Conservation (phyloP, 2,888 invertebrate species). For the Drosophila suboccidentalis region DNA sequence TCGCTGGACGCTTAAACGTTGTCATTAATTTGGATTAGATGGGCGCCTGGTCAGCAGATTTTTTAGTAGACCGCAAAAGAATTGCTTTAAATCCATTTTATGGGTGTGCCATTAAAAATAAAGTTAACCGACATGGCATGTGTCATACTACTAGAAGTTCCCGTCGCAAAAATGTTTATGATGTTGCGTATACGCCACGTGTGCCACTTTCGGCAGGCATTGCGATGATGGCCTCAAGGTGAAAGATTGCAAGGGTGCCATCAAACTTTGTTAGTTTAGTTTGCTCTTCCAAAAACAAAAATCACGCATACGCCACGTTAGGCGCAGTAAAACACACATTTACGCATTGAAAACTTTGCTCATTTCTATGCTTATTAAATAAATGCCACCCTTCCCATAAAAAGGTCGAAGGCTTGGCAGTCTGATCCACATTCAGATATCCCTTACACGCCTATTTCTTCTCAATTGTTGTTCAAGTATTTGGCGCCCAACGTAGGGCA, state of each 20-base stretch:
- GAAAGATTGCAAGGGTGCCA: slow-evolving; percentile 6
- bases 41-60: slow-evolving; percentile 65
- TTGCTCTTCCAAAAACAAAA: slow-evolving; percentile 20
- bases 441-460: slow-evolving; percentile 1
- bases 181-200: slow-evolving; percentile 67
- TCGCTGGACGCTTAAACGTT: slow-evolving; percentile 55
- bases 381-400: slow-evolving; percentile 26
- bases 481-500: background rate
- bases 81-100: slow-evolving; percentile 78
- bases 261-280: slow-evolving; percentile 32
- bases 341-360: slow-evolving; percentile 66
- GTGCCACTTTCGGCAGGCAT: slow-evolving; percentile 37
- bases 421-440: slow-evolving; percentile 28
- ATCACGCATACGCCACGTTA: slow-evolving; percentile 57
- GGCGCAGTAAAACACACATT: slow-evolving; percentile 43
- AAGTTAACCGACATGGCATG: slow-evolving; percentile 45
- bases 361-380: slow-evolving; percentile 80
- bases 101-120: slow-evolving; percentile 69
- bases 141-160: slow-evolving; percentile 29
- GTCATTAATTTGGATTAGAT: slow-evolving; percentile 70
- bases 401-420: background rate
- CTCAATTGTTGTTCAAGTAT: background rate
- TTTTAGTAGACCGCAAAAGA: slow-evolving; percentile 59
- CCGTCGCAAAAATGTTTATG: slow-evolving; percentile 42
- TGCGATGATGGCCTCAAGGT: slow-evolving; percentile 43